Evolutionary conservation across 2,113 vertebrate species (phyloP).

Genomic region (Zapus hudsonius): DNA sequence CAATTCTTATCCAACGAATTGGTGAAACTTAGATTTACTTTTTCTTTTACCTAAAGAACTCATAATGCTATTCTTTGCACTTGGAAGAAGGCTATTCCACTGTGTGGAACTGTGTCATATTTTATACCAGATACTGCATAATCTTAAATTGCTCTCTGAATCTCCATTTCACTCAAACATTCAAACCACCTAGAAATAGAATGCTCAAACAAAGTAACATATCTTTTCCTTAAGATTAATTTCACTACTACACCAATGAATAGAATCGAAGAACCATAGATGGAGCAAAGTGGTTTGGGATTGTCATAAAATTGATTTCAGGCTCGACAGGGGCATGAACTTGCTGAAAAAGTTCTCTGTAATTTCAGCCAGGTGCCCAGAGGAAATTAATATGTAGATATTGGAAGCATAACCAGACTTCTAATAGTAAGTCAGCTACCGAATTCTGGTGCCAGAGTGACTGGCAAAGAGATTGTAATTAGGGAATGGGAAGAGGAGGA

Average conservation of each 20-base stretch:
- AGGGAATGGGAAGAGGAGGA: slow-evolving; percentile 42
- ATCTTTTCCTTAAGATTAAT: slow-evolving; percentile 60
- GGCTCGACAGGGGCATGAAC: slow-evolving; percentile 53
- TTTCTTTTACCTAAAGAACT: neutral
- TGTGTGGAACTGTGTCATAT: neutral
- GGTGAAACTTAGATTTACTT: neutral
- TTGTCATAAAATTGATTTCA: slow-evolving; percentile 73
- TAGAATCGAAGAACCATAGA: slow-evolving; percentile 34
- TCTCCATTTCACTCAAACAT: slow-evolving; percentile 26
- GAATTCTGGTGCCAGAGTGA: slow-evolving; percentile 40
- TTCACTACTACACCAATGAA: slow-evolving; percentile 55
- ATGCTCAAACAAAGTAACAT: slow-evolving; percentile 50
- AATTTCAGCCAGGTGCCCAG: slow-evolving; percentile 74
- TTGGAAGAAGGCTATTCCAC: neutral
- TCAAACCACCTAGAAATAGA: slow-evolving; percentile 33
- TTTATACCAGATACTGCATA: neutral
- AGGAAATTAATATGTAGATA: slow-evolving; percentile 82
- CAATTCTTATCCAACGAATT: neutral
- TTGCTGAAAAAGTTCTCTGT: slow-evolving; percentile 60
- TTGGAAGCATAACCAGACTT: slow-evolving; percentile 45
- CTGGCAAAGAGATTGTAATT: slow-evolving; percentile 73
- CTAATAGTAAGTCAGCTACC: slow-evolving; percentile 42
- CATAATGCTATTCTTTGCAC: neutral
- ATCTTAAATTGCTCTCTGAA: neutral
- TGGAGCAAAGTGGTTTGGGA: slow-evolving; percentile 70